These are phyloP conservation scores for Chaetura pelagica DNA, from an alignment of 2,113 vertebrate species.

Conservation along the genomic window DNA sequence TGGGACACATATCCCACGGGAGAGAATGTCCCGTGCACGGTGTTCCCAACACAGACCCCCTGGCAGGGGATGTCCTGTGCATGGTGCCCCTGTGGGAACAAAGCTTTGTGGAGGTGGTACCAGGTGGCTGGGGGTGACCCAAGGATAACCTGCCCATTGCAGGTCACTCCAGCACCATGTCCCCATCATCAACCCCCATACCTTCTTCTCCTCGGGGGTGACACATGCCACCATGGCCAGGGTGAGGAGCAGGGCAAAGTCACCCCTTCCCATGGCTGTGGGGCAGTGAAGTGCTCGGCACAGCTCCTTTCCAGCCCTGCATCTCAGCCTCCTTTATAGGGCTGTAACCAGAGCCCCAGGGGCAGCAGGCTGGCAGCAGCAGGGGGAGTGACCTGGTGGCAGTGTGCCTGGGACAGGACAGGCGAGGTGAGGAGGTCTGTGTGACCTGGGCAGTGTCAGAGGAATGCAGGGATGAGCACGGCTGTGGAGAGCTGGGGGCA, in stretches of 20 bases:
- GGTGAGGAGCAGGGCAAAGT: background rate
- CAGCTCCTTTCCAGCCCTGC: accelerated
- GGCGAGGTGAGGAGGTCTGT: background rate
- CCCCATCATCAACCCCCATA: background rate
- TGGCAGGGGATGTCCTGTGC: background rate
- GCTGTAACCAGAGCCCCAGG: background rate
- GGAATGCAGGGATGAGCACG: background rate
- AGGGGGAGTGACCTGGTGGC: background rate
- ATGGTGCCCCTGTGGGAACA: background rate
- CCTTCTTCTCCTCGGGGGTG: background rate
- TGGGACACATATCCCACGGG: background rate
- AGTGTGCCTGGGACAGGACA: background rate
- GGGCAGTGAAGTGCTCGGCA: accelerated
- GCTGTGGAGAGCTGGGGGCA: accelerated
- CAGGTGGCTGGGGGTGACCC: background rate
- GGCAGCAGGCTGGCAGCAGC: accelerated
- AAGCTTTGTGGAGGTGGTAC: background rate
- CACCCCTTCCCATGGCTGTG: accelerated
- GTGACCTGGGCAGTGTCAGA: background rate
- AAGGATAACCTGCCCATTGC: background rate
- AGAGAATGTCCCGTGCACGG: background rate
- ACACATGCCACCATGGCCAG: background rate
- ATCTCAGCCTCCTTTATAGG: background rate
- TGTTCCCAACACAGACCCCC: accelerated
- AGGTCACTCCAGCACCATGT: no score